phyloP scores from a whole-genome alignment of 30 jellyfish, hydroid and myxozoan species.

The Sanderia malayensis region DNA sequence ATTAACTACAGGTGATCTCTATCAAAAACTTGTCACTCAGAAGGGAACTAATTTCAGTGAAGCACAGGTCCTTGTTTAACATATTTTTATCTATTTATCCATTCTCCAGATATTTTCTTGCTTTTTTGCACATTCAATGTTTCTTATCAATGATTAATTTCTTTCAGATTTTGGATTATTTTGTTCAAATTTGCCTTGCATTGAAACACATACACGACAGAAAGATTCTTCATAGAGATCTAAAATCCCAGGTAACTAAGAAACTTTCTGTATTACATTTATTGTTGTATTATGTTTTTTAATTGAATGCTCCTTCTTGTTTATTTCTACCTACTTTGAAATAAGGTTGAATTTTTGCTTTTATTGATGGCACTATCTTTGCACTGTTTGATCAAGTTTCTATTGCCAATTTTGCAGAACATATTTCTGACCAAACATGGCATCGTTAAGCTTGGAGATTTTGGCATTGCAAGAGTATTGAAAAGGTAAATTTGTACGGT shows the following conservation, averaged over 20 bases:
- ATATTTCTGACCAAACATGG: conserved; percentile 80
- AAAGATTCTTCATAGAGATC: conserved; percentile 91
- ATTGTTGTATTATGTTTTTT: no score
- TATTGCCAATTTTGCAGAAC: conserved; percentile 61
- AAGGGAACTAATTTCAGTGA: conserved; percentile 77
- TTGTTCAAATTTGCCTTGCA: conserved; percentile 94
- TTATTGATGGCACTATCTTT: neutral
- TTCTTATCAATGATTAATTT: no score
- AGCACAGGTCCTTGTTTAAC: no score
- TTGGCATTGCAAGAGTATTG: conserved; percentile 97
- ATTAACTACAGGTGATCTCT: conserved; percentile 78
- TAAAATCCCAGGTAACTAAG: conserved; percentile 95
- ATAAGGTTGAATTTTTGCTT: neutral
- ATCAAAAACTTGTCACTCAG: conserved; percentile 74
- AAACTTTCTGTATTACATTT: no score
- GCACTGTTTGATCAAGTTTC: neutral
- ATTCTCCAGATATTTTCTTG: no score
- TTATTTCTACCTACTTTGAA: neutral
- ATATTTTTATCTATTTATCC: no score
- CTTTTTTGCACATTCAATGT: no score
- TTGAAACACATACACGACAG: conserved; percentile 92
- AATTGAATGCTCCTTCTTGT: no score
- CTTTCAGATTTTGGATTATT: conserved; percentile 86
- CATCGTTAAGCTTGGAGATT: conserved; percentile 93
- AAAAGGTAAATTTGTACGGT: conserved; percentile 70